phyloP scores from a whole-genome alignment of 37 sponge, comb jelly and placozoan species.

The Halichondria panicea region DNA sequence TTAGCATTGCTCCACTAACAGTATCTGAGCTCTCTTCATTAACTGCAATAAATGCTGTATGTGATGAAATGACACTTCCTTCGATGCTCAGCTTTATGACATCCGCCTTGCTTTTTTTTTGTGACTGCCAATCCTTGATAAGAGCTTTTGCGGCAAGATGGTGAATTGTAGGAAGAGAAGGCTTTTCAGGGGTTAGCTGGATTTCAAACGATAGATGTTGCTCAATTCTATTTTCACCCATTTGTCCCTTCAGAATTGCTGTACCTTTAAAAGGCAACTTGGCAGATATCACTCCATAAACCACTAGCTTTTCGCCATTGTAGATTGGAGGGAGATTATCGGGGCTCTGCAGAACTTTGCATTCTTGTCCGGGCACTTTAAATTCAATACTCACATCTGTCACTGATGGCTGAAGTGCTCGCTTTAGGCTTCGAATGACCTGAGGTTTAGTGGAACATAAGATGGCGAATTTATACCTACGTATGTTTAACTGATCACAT shows the following conservation, averaged over 20 bases:
- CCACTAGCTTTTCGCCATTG: conserved; percentile 57
- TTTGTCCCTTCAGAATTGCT: conserved; percentile 37
- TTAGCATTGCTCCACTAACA: conserved; percentile 51
- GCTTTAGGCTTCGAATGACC: conserved; percentile 67
- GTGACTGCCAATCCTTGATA: conserved; percentile 47
- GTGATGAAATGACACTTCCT: conserved; percentile 55
- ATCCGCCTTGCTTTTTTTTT: conserved; percentile 24
- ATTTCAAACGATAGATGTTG: conserved; percentile 16
- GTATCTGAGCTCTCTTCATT: conserved; percentile 58
- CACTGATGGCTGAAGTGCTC: conserved; percentile 60
- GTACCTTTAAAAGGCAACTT: background rate
- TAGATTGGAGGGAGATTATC: conserved; percentile 47
- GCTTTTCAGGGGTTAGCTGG: background rate
- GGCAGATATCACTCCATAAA: conserved; percentile 47
- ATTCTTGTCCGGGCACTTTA: conserved; percentile 20
- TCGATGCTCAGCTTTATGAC: conserved; percentile 66
- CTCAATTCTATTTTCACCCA: conserved; percentile 28
- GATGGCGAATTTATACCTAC: no score
- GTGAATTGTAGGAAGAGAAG: conserved; percentile 55
- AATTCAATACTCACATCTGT: conserved; percentile 41
- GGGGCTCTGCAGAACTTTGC: conserved; percentile 28
- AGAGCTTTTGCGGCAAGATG: conserved; percentile 72
- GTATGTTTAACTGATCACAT: no score
- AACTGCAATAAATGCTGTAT: conserved; percentile 71
- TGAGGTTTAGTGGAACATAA: background rate